Evolutionary conservation across 2,888 invertebrate species (phyloP).

Genomic region (Drosophila mulleri): DNA sequence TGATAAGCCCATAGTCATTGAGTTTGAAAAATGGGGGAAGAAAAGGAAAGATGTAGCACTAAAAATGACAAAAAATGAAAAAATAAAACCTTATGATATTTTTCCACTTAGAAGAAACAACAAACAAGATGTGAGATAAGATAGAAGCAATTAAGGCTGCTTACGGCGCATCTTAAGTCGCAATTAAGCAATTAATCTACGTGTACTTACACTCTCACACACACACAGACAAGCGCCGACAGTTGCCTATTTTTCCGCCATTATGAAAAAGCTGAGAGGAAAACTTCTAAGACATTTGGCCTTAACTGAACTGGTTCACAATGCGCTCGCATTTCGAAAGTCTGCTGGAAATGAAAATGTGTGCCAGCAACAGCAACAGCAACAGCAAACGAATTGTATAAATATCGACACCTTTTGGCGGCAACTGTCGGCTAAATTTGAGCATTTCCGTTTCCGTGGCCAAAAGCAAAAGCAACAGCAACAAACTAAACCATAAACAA

Average conservation of each 20-base stretch:
- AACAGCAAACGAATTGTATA: constrained; percentile 17
- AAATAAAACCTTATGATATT: constrained; percentile 40
- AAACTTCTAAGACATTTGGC: constrained; percentile 20
- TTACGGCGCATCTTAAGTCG: constrained; percentile 33
- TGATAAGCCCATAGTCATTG: constrained; percentile 44
- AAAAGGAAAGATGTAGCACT: not conserved
- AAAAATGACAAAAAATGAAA: not conserved
- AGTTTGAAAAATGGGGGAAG: not conserved
- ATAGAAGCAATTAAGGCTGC: constrained; percentile 49
- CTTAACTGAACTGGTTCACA: constrained; percentile 9
- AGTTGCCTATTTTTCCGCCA: constrained; percentile 1
- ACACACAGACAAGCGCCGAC: not conserved
- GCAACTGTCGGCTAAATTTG: constrained; percentile 51
- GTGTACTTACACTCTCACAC: constrained; percentile 13
- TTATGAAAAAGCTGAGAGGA: not conserved
- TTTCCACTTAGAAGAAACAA: constrained; percentile 39
- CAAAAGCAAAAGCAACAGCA: constrained; percentile 31
- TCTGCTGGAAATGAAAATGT: constrained; percentile 35
- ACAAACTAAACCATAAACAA: constrained; percentile 6
- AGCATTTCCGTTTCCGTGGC: constrained; percentile 73
- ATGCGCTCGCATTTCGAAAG: constrained; percentile 32
- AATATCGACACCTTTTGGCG: constrained; percentile 63
- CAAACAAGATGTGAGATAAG: constrained; percentile 45
- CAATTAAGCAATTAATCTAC: constrained; percentile 51
- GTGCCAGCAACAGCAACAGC: constrained; percentile 19